phyloP scores from a whole-genome alignment of 1,140 invertebrate genomes.

The Drosophila cardini region DNA sequence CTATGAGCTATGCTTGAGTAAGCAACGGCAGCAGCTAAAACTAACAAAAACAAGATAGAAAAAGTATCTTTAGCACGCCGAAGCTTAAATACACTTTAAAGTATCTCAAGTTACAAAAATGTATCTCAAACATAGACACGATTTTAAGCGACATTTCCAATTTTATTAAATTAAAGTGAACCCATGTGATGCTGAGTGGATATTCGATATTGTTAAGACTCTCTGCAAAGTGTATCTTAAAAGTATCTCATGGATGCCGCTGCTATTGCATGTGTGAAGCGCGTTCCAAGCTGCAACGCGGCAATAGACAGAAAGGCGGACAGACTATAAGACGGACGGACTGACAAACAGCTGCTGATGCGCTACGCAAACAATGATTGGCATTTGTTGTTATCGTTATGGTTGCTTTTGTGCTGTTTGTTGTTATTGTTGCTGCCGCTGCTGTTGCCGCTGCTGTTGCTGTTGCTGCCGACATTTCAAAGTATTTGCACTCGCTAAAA shows the following conservation, averaged over 20 bases:
- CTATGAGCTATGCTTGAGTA: slow-evolving; percentile 53
- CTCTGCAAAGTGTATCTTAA: slow-evolving; percentile 14
- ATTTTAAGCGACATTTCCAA: no score
- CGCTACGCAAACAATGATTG: slow-evolving; percentile 80
- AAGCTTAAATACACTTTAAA: neutral
- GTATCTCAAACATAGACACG: no score
- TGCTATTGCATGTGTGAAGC: slow-evolving; percentile 53
- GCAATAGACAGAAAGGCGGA: slow-evolving; percentile 10
- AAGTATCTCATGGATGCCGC: slow-evolving; percentile 66
- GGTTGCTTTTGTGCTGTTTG: slow-evolving; percentile 41
- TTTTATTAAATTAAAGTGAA: no score
- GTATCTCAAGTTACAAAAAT: no score
- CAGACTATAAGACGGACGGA: neutral
- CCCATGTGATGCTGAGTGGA: no score
- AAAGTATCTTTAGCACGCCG: slow-evolving; percentile 66
- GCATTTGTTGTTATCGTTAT: slow-evolving; percentile 71
- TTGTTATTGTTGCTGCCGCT: slow-evolving; percentile 44
- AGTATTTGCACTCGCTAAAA: slow-evolving; percentile 75
- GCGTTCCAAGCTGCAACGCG: slow-evolving; percentile 55
- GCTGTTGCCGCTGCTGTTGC: slow-evolving; percentile 36
- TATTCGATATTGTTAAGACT: no score
- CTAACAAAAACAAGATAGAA: slow-evolving; percentile 32
- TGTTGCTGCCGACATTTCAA: slow-evolving; percentile 48
- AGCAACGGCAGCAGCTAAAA: slow-evolving; percentile 25
- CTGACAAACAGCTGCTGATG: slow-evolving; percentile 70